A percentile compares a stretch with the other conserved stretches of the same genome.
phyloP scores from a whole-genome alignment of 2,888 invertebrate species.

The Trissonchulus latispiculum region DNA sequence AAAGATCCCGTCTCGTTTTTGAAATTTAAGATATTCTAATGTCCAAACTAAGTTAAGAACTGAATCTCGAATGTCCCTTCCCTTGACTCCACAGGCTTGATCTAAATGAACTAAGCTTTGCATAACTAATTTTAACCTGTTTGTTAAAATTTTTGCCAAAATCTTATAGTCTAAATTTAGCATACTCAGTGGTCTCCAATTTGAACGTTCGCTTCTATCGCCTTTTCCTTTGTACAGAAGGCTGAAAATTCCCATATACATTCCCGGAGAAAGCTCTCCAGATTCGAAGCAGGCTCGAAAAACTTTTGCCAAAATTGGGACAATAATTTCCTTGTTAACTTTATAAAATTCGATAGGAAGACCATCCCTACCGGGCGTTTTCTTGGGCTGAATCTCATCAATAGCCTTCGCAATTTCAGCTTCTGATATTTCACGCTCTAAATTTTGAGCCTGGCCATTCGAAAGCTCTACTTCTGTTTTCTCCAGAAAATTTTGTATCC shows the following conservation, averaged over 20 bases:
- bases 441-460: not conserved
- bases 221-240: not conserved
- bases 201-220: not conserved
- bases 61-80: not conserved
- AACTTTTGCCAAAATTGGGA: not conserved
- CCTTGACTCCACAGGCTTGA: not conserved
- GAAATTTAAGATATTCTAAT: not conserved
- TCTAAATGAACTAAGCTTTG: not conserved
- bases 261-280: not conserved
- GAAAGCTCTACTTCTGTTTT: not conserved
- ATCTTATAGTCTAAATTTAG: conserved; percentile 2
- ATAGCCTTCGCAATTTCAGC: not conserved
- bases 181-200: conserved; percentile 4
- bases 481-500: not conserved
- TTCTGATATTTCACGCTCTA: not conserved
- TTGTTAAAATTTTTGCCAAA: not conserved
- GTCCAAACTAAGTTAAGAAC: not conserved
- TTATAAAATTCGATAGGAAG: conserved; percentile 2
- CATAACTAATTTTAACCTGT: not conserved
- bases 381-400: not conserved
- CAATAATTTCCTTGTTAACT: not conserved
- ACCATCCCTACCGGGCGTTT: not conserved
- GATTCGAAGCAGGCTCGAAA: not conserved
- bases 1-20: not conserved
- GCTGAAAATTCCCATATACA: not conserved